A percentile compares a stretch with the other conserved stretches of the same genome.
Conservation (phyloP, 2,797 vertebrate species). For the Ambastaia sidthimunki region DNA sequence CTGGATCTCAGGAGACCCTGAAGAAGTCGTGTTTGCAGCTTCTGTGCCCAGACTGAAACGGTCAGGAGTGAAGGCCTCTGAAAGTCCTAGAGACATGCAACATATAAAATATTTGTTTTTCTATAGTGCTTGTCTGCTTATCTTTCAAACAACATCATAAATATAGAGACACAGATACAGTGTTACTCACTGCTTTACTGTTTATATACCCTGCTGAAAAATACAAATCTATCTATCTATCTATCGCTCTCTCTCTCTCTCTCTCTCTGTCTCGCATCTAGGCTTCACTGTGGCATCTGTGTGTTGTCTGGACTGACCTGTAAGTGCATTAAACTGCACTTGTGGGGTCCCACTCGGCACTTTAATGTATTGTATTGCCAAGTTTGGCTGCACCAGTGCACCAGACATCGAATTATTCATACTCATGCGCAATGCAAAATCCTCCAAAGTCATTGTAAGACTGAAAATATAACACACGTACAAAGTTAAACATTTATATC, state of each 20-base stretch:
- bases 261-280: too few species aligned
- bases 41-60: conserved; percentile 23
- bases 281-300: too few species aligned
- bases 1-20: conserved; percentile 48
- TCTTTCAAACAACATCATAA: neutral
- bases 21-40: neutral
- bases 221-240: too few species aligned
- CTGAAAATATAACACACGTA: conserved; percentile 53
- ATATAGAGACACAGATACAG: neutral
- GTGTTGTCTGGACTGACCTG: conserved; percentile 54
- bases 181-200: too few species aligned
- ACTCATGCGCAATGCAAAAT: conserved; percentile 59
- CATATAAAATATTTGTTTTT: neutral
- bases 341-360: conserved; percentile 41
- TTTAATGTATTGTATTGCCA: conserved; percentile 62
- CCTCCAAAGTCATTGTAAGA: conserved; percentile 63
- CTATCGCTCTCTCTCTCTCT: too few species aligned
- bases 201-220: too few species aligned
- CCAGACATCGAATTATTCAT: conserved; percentile 26
- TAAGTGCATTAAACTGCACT: conserved; percentile 63
- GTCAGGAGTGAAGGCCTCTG: conserved; percentile 58
- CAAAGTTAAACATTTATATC: neutral
- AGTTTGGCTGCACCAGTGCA: conserved; percentile 69
- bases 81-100: neutral
- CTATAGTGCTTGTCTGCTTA: neutral